Base-by-base conservation (phyloP, 2,888 invertebrate species). In the Cordylochernes scorpioides region DNA sequence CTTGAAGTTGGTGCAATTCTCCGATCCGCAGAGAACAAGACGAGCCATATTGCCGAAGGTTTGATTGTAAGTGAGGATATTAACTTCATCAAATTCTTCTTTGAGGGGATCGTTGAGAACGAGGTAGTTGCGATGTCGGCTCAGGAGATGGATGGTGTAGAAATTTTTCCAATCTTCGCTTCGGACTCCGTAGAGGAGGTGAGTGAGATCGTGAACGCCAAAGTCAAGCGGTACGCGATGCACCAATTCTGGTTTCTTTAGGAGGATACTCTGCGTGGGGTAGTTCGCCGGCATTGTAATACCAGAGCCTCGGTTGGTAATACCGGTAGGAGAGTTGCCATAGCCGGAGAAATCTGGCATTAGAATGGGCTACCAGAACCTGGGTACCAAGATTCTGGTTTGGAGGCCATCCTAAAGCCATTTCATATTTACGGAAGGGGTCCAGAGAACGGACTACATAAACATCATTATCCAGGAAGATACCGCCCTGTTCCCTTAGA, bases 211-310 rank as follows among this genome's bases (percentile, higher is more conserved):
- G 15, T 51, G 48, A 4, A 54, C 52, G 3, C 54, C 54, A 35
- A 54, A 50, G 17, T 43, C 36, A 16, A 38, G 34, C 10, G 42
- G 43, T 6, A 49, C 52, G 15, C 50, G 42, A 31, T 53, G 51
- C 2, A 50, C 49, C 12, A 54, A 39, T 13, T 45, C 31, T 4
- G 54, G 53, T 12, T 41, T 35, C 14, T 42, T 39, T 30, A 41
- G 35, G 5, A 55, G 42, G 18, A 55, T 46, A 25, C 42, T 42
- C 30, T 46, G 39, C 1, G 53, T 52, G 2, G 55, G n/a, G 54
- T 15, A 46, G 40, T 28, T 53, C 46, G 4, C 54, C 55, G 7
- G 53, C 54, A 43, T 55, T 55, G 36, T 52, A 54, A 36, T 55
- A 55, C 42, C 42, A 44, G 12, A 32, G 25, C 13, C 34, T 32